Conservation (phyloP, 2,797 vertebrate species). For the Anisognathus igniventris region DNA sequence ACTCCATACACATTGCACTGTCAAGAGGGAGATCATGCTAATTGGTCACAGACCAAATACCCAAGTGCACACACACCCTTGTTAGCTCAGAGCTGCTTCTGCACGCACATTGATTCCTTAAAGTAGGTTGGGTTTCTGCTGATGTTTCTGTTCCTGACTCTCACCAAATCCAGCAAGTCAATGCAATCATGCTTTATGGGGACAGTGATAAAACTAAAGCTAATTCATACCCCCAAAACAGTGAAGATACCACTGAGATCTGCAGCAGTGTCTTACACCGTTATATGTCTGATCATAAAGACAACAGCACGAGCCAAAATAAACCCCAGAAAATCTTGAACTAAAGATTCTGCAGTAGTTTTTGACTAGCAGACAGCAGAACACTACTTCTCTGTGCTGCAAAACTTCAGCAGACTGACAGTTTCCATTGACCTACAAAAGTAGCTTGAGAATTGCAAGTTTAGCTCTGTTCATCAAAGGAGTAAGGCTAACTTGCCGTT, state of each 20-base stretch:
- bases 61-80: neutral
- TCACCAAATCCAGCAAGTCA: neutral
- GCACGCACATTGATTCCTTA: neutral
- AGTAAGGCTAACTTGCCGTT: slow-evolving; percentile 6
- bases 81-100: neutral
- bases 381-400: neutral
- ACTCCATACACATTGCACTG: neutral
- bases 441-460: neutral
- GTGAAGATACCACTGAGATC: neutral
- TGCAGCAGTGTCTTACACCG: neutral
- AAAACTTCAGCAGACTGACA: neutral
- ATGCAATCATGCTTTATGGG: accelerated
- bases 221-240: neutral
- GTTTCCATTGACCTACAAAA: neutral
- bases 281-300: neutral
- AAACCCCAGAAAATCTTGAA: neutral
- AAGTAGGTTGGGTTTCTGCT: neutral
- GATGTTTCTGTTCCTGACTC: neutral
- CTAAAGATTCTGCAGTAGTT: neutral
- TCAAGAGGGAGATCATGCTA: neutral
- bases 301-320: neutral
- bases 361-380: neutral
- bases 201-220: neutral
- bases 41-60: neutral
- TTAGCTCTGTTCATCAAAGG: neutral